These are phyloP conservation scores for Heliothis virescens DNA, from an alignment of 1,140 invertebrate genomes.

Conservation along the genomic window DNA sequence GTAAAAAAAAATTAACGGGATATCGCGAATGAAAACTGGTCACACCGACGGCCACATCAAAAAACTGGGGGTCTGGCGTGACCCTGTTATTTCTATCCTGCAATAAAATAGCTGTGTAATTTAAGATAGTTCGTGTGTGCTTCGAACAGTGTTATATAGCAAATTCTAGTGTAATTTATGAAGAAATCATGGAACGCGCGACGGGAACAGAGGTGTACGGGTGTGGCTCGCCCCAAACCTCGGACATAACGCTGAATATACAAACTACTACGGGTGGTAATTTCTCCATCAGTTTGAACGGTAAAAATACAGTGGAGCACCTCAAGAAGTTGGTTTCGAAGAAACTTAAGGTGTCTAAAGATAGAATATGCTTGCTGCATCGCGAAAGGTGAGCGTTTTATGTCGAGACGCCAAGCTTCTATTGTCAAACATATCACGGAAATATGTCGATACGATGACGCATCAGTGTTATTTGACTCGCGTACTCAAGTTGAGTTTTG, in stretches of 20 bases:
- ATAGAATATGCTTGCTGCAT: slow-evolving; percentile 96
- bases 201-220: slow-evolving; percentile 86
- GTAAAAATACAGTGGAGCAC: slow-evolving; percentile 93
- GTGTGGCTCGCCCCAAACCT: slow-evolving; percentile 89
- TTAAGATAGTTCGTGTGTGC: slow-evolving; percentile 77
- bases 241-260: slow-evolving; percentile 92
- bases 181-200: slow-evolving; percentile 83
- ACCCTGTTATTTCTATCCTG: slow-evolving; percentile 85
- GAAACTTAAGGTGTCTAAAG: slow-evolving; percentile 95
- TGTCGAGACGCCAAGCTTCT: slow-evolving; percentile 81
- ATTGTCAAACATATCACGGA: slow-evolving; percentile 86
- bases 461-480: slow-evolving; percentile 81
- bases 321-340: slow-evolving; percentile 97
- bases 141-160: slow-evolving; percentile 71
- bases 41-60: slow-evolving; percentile 85
- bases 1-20: slow-evolving; percentile 84
- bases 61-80: slow-evolving; percentile 84
- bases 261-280: slow-evolving; percentile 96
- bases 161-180: slow-evolving; percentile 83
- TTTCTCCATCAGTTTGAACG: slow-evolving; percentile 93
- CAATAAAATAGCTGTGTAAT: slow-evolving; percentile 85
- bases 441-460: slow-evolving; percentile 86
- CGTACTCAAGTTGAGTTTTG: slow-evolving; percentile 75
- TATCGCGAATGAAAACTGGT: slow-evolving; percentile 81
- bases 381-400: slow-evolving; percentile 93